Evolutionary conservation across 2,113 vertebrate genomes (phyloP), one percentile per base, ranked within the genome.

Genomic region (Atlantisia rogersi): DNA sequence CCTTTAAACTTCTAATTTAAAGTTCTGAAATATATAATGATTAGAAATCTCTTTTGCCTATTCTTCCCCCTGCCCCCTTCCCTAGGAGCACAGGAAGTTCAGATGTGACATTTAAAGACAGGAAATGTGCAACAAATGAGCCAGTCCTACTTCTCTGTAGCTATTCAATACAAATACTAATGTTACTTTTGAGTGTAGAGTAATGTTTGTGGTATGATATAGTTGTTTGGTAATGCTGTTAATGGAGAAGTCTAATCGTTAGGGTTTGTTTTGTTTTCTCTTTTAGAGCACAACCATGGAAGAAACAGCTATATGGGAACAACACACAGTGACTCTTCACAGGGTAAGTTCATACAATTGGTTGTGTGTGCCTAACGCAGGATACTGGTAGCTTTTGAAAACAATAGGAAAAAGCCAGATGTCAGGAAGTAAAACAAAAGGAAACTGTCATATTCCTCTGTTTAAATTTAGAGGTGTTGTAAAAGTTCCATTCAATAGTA

Each of bases 251-350:
- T 68, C 82, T 95, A 93, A 96, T 90, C 37, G 89, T 63, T 88
- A 81, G 79, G 18, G 21, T 48, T 20, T 48, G 0, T 75, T 93
- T 91, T 94, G 24, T 64, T 95, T 80, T 97, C 19, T 88, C 50
- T 40, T 53, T 53, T 97, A 99, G 99, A 99, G 98, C 95, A 99
- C 99, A 98, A 98, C 98, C 93, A 99, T 99, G 99, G 99, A 99
- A 98, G 99, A 99, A 98, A 99, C 99, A 16, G 99, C 99, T 95
- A 99, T 99, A 98, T 99, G 99, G 99, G 99, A 99, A 98, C 99
- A 99, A 97, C 99, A 99, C 98, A 99, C 99, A 83, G 99, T 99
- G 97, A 99, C 99, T 91, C 99, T 99, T 98, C 99, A 99, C 98
- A 99, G 99, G 99, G 99, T 99, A 94, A 98, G 99, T 98, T 91